Conservation (phyloP, 2,797 vertebrate species). For the Helostoma temminkii region DNA sequence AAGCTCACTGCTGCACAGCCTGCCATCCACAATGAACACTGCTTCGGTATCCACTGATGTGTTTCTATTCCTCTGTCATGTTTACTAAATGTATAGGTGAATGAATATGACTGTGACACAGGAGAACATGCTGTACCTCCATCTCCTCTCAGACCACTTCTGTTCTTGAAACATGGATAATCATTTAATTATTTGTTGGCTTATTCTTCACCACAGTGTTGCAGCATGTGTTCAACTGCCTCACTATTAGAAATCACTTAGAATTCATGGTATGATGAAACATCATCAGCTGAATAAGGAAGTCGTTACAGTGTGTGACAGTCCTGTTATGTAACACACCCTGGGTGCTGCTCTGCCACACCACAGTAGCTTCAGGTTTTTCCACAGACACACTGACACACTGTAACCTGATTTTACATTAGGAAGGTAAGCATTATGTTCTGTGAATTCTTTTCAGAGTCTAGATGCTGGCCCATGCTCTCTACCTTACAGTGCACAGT, state of each 20-base stretch:
- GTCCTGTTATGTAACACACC: too few species aligned
- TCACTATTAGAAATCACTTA: not conserved
- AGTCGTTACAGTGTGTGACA: not conserved
- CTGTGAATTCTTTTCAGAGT: too few species aligned
- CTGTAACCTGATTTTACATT: not conserved
- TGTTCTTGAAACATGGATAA: not conserved
- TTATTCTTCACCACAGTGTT: not conserved
- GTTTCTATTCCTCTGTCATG: not conserved
- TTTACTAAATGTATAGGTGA: too few species aligned
- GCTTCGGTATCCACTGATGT: not conserved
- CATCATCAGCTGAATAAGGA: not conserved
- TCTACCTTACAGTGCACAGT: too few species aligned
- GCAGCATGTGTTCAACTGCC: not conserved
- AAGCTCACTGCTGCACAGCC: not conserved
- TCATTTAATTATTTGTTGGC: not conserved
- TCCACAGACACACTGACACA: not conserved
- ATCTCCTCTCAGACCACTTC: too few species aligned
- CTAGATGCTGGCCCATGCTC: too few species aligned
- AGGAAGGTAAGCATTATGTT: not conserved
- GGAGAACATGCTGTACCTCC: too few species aligned
- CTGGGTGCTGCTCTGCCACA: not conserved
- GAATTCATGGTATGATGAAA: not conserved
- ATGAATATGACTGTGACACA: too few species aligned
- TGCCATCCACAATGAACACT: not conserved
- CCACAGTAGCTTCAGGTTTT: not conserved